Evolutionary conservation across 64 coral and sea anemone species (phyloP).

Genomic region (Anthopleura sola): DNA sequence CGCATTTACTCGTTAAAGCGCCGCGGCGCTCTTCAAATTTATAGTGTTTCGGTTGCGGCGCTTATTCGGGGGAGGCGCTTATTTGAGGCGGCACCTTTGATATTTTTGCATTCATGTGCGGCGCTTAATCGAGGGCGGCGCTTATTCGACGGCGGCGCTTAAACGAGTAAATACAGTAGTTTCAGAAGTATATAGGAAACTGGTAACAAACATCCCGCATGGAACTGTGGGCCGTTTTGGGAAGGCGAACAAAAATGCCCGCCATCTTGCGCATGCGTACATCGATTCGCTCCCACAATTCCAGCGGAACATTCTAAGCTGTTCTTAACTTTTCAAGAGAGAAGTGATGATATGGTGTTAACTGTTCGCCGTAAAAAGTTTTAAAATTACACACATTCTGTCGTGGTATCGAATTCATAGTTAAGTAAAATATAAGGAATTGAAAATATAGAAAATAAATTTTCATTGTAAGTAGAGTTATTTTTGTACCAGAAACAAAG

Average conservation of each 20-base stretch:
- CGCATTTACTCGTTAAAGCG: too few species aligned
- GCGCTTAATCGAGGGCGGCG: too few species aligned
- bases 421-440: not conserved
- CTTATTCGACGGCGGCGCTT: too few species aligned
- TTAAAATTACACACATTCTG: not conserved
- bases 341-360: too few species aligned
- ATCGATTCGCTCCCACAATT: not conserved
- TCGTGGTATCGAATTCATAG: not conserved
- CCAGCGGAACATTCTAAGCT: not conserved
- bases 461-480: conserved; percentile 14
- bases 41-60: too few species aligned
- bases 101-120: too few species aligned
- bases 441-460: conserved; percentile 4
- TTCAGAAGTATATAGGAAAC: not conserved
- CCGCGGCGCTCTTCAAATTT: too few species aligned
- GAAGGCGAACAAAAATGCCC: not conserved
- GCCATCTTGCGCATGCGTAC: not conserved
- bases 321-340: not conserved
- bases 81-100: too few species aligned
- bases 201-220: not conserved
- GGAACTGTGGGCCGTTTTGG: not conserved
- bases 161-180: too few species aligned
- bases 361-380: not conserved
- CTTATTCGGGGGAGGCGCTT: too few species aligned
- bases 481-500: not conserved